These are phyloP conservation scores for Vulpes vulpes DNA, from an alignment of 2,113 vertebrate species.

Conservation along the genomic window DNA sequence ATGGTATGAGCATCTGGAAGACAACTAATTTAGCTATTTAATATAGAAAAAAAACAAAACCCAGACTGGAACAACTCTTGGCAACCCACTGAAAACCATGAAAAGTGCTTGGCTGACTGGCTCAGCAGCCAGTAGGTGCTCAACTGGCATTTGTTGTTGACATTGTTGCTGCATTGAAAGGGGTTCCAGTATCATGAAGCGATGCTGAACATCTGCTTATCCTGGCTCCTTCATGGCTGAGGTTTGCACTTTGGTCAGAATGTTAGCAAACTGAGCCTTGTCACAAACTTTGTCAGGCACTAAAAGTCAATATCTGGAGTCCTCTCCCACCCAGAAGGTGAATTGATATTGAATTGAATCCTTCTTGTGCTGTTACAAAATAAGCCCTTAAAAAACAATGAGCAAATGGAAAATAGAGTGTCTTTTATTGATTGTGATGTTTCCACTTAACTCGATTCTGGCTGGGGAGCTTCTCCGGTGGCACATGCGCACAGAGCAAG, in stretches of 20 bases:
- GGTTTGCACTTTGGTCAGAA: slow-evolving; percentile 3
- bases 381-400: slow-evolving; percentile 79
- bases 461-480: slow-evolving; percentile 32
- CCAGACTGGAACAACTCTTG: not conserved
- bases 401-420: slow-evolving; percentile 85
- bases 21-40: not conserved
- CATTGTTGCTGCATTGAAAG: not conserved
- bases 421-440: slow-evolving; percentile 85
- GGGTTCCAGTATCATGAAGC: not conserved
- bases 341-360: slow-evolving; percentile 83
- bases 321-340: slow-evolving; percentile 79
- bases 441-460: slow-evolving; percentile 83
- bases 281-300: slow-evolving; percentile 72
- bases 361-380: slow-evolving; percentile 83
- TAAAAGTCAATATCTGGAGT: slow-evolving; percentile 69
- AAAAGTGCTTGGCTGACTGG: not conserved
- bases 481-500: slow-evolving; percentile 28
- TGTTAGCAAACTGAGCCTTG: slow-evolving; percentile 59
- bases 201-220: not conserved
- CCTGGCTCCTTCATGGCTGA: rapidly evolving
- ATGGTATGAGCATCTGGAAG: not conserved
- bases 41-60: not conserved
- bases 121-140: not conserved
- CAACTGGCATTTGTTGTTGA: rapidly evolving
- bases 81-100: not conserved